Percentiles rank a stretch among this genome's conserved stretches.
Evolutionary conservation across 2,888 invertebrate species (phyloP).

Genomic region (Eristalis intricaria): DNA sequence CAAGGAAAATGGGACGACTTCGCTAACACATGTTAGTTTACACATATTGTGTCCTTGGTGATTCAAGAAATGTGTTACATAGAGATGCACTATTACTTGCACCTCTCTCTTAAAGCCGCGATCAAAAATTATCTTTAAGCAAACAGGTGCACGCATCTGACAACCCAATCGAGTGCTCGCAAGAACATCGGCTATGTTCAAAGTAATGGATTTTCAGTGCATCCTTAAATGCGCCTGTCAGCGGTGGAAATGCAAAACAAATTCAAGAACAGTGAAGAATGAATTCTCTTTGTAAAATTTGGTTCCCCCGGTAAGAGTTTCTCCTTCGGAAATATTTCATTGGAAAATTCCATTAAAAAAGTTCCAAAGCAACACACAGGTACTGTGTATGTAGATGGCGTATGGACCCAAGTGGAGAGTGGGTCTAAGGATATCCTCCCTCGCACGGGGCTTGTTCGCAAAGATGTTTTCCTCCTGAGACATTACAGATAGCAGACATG

Average conservation of each 20-base stretch:
- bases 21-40: too few species aligned
- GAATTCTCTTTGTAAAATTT: constrained; percentile 2
- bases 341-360: constrained; percentile 61
- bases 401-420: constrained; percentile 27
- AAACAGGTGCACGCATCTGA: constrained; percentile 13
- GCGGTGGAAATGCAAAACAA: constrained; percentile 10
- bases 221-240: constrained; percentile 48
- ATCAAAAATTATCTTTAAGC: not conserved
- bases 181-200: constrained; percentile 26
- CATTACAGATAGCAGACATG: constrained; percentile 5
- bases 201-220: constrained; percentile 54
- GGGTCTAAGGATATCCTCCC: not conserved
- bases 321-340: constrained; percentile 21
- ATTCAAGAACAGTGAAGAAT: constrained; percentile 1
- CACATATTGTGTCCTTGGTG: too few species aligned
- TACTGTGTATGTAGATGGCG: constrained; percentile 10
- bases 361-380: constrained; percentile 22
- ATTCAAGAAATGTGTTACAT: too few species aligned
- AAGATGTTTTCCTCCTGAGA: constrained; percentile 20
- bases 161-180: constrained; percentile 16
- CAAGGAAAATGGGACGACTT: too few species aligned
- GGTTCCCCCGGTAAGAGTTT: not conserved
- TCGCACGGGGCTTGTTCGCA: constrained; percentile 25
- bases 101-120: not conserved
- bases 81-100: too few species aligned